phyloP scores from a whole-genome alignment of 1,140 invertebrate species.

The Geopemphigus sp. region DNA sequence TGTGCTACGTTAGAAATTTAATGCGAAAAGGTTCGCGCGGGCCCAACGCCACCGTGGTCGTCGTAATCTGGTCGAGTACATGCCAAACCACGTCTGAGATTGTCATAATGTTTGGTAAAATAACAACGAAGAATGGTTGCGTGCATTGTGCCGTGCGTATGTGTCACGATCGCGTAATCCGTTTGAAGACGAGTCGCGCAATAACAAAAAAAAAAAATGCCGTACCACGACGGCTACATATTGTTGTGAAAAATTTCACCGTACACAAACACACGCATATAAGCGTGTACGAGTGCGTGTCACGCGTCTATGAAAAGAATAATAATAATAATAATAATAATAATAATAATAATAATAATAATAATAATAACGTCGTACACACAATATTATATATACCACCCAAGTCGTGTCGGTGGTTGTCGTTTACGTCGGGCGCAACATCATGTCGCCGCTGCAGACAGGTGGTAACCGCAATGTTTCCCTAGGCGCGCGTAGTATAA shows the following conservation, averaged over 20 bases:
- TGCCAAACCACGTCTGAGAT: conserved; percentile 35
- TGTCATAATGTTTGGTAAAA: conserved; percentile 11
- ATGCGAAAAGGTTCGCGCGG: conserved; percentile 2
- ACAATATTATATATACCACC: conserved; percentile 8
- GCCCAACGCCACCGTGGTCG: not conserved
- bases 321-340: conserved; percentile 28
- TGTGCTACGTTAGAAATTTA: not conserved
- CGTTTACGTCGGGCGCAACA: conserved; percentile 9
- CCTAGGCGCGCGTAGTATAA: conserved; percentile 24
- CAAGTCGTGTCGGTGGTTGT: conserved; percentile 23
- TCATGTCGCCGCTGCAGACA: conserved; percentile 8
- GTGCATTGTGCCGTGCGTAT: not conserved
- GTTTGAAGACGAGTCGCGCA: conserved; percentile 18
- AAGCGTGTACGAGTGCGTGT: not conserved
- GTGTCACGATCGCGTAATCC: conserved; percentile 5
- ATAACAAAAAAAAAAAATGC: not conserved
- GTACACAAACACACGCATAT: not conserved
- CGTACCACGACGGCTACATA: not conserved
- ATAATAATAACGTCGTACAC: conserved; percentile 10
- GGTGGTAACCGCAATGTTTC: conserved; percentile 48
- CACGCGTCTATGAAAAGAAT: conserved; percentile 22
- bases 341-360: conserved; percentile 10
- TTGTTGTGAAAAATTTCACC: conserved; percentile 31
- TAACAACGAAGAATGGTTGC: not conserved
- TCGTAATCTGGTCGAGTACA: conserved; percentile 42